Percentiles rank a stretch among this genome's conserved stretches.
phyloP scores from a whole-genome alignment of 2,113 vertebrate genomes.

The Polypterus bichir region DNA sequence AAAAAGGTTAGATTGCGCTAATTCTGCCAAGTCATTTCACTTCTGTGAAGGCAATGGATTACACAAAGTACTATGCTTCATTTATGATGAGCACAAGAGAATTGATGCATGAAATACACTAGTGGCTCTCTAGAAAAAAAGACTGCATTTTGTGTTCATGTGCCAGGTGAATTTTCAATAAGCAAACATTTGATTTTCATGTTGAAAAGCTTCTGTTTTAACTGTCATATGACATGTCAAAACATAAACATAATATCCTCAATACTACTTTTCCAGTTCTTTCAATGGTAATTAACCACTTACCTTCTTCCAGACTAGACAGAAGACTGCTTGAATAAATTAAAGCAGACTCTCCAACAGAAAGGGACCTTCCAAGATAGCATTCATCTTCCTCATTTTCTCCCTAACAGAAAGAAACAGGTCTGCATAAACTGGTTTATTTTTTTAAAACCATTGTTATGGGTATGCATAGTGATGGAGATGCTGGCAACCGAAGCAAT shows the following conservation, averaged over 20 bases:
- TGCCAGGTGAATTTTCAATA: no score
- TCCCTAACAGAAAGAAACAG: conserved; percentile 1
- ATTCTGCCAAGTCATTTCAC: no score
- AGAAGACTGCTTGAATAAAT: conserved; percentile 58
- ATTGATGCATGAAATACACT: no score
- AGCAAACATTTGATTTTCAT: not conserved
- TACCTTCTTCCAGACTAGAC: conserved; percentile 74
- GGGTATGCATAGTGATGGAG: no score
- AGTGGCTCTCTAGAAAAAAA: no score
- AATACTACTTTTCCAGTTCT: conserved; percentile 20
- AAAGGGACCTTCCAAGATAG: conserved; percentile 65
- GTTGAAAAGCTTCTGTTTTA: conserved; percentile 16
- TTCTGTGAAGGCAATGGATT: no score
- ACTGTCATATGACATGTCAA: conserved; percentile 12
- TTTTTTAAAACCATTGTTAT: no score
- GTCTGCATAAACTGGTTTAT: no score
- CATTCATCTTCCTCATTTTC: conserved; percentile 54
- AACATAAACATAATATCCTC: conserved; percentile 13
- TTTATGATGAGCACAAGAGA: no score
- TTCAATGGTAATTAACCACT: conserved; percentile 22
- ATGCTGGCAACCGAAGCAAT: no score
- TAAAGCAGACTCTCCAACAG: conserved; percentile 59
- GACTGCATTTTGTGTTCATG: no score
- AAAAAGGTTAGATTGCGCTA: conserved; percentile 9
- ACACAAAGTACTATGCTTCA: no score